These are phyloP conservation scores for Petaurus breviceps DNA, from an alignment of 2,113 vertebrate species.

Conservation along the genomic window DNA sequence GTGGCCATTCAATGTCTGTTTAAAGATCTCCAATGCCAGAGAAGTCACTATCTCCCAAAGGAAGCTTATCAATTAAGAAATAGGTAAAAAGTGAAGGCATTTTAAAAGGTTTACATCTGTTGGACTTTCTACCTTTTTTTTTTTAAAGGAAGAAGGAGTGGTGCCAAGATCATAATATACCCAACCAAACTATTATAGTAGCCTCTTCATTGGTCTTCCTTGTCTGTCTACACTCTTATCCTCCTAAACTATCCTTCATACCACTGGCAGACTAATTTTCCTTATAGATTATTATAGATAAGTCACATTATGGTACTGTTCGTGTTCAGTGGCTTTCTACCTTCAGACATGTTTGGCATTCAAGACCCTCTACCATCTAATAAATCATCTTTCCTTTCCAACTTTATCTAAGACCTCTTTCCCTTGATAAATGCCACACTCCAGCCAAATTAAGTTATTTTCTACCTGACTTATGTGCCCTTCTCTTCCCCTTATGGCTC, in stretches of 20 bases:
- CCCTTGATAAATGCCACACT: background rate
- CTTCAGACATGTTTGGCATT: background rate
- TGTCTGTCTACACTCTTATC: background rate
- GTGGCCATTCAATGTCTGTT: background rate
- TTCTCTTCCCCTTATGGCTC: no score
- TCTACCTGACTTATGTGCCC: no score
- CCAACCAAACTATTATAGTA: background rate
- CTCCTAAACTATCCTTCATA: background rate
- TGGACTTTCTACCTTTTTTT: background rate
- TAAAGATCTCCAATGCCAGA: background rate
- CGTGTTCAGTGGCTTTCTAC: background rate
- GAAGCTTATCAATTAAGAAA: background rate
- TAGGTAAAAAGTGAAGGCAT: background rate
- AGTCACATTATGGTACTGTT: background rate
- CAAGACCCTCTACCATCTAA: background rate
- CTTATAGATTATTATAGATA: background rate
- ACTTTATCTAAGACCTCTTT: background rate
- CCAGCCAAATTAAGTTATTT: background rate
- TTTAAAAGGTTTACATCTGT: background rate
- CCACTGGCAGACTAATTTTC: background rate
- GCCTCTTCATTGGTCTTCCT: background rate
- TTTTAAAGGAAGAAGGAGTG: background rate
- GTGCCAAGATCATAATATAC: background rate
- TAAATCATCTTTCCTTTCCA: background rate
- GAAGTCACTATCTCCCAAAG: background rate